These are phyloP conservation scores for Xestoiulus laeticollis DNA, from an alignment of 2,888 invertebrate genomes.

Conservation along the genomic window DNA sequence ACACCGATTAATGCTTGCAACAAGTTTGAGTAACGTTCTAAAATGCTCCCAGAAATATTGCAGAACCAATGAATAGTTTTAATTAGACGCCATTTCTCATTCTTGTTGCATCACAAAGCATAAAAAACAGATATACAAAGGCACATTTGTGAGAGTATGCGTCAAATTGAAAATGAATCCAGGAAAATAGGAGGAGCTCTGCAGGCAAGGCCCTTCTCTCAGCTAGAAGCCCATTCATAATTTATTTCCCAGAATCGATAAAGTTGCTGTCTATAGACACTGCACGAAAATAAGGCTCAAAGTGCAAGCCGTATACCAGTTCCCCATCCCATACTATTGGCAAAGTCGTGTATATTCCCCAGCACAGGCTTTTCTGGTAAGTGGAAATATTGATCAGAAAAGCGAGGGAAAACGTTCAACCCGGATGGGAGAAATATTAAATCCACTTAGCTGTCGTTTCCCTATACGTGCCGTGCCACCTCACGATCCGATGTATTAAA, in stretches of 20 bases:
- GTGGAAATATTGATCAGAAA: slow-evolving; percentile 21
- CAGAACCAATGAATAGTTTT: not conserved
- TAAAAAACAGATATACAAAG: not conserved
- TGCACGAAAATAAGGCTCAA: not conserved
- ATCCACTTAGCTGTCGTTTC: slow-evolving; percentile 34
- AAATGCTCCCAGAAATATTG: not conserved
- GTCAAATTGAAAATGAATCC: not conserved
- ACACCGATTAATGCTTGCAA: not conserved
- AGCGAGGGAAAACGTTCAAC: slow-evolving; percentile 21
- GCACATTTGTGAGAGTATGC: not conserved
- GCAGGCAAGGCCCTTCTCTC: not conserved
- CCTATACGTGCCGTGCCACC: slow-evolving; percentile 5
- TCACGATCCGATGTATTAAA: slow-evolving; percentile 14
- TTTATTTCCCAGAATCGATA: slow-evolving; percentile 27
- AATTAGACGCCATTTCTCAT: not conserved
- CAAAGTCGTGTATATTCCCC: not conserved
- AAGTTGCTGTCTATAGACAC: slow-evolving; percentile 13
- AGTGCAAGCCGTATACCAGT: not conserved
- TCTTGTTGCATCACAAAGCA: not conserved
- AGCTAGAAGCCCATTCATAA: slow-evolving; percentile 22
- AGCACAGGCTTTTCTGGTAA: slow-evolving; percentile 6
- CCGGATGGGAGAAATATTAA: slow-evolving; percentile 34
- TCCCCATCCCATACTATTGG: not conserved
- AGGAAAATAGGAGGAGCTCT: not conserved
- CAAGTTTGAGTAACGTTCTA: not conserved